These are phyloP conservation scores for Molanna angustata DNA, from an alignment of 2,888 invertebrate species.

Conservation along the genomic window DNA sequence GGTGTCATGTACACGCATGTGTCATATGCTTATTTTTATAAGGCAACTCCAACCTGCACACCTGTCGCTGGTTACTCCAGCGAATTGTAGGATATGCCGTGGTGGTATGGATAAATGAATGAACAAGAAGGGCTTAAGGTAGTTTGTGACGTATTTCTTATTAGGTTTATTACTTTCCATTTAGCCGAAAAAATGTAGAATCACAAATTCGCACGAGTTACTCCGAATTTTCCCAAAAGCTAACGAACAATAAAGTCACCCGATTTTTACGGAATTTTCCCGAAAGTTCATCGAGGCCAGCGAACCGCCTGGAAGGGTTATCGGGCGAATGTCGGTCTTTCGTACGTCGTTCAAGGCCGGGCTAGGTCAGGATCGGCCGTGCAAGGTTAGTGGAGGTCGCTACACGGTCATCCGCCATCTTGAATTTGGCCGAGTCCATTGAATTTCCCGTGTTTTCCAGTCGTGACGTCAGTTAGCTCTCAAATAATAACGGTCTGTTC, in stretches of 20 bases:
- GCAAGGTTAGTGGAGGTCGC: conserved; percentile 17
- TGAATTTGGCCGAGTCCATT: conserved; percentile 9
- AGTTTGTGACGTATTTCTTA: too few species aligned
- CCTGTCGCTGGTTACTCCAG: too few species aligned
- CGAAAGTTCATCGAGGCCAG: neutral
- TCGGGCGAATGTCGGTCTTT: neutral
- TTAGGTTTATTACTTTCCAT: too few species aligned
- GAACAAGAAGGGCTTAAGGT: too few species aligned
- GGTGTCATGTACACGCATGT: too few species aligned
- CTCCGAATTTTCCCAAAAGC: conserved; percentile 1
- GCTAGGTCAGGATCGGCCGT: conserved; percentile 17
- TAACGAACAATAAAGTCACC: neutral
- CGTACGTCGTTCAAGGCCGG: too few species aligned
- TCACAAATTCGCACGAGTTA: neutral
- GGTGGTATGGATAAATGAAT: too few species aligned
- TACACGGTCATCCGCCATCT: conserved; percentile 14
- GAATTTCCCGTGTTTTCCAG: neutral
- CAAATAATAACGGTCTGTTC: too few species aligned
- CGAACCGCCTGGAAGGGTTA: neutral
- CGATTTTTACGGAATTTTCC: neutral
- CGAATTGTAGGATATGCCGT: too few species aligned
- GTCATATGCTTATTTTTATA: too few species aligned
- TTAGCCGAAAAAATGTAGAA: too few species aligned
- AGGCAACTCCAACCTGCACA: too few species aligned
- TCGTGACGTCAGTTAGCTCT: conserved; percentile 14